Percentiles rank a stretch among this genome's conserved stretches.
Evolutionary conservation across 2,888 invertebrate genomes (phyloP).

Genomic region (Hirudinaria manillensis): DNA sequence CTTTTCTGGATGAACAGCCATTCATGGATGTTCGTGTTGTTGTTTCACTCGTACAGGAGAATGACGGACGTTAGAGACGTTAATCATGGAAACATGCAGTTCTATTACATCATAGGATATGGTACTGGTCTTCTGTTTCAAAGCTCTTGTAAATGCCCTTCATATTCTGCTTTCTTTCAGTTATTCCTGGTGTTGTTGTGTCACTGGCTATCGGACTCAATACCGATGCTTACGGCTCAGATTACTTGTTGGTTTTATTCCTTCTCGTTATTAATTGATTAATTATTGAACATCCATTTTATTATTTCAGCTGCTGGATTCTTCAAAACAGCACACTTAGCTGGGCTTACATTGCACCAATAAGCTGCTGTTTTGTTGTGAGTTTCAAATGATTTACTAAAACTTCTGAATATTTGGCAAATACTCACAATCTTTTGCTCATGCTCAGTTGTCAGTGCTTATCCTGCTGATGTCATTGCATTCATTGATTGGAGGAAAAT

Average conservation of each 20-base stretch:
- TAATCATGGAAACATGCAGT: slow-evolving; percentile 85
- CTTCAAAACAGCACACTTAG: slow-evolving; percentile 79
- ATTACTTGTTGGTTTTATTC: slow-evolving; percentile 66
- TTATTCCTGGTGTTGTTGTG: slow-evolving; percentile 75
- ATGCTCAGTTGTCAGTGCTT: slow-evolving; percentile 62
- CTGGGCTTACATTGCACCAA: slow-evolving; percentile 90
- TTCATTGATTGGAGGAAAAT: slow-evolving; percentile 60
- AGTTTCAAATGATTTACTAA: slow-evolving; percentile 36
- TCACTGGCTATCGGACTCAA: slow-evolving; percentile 84
- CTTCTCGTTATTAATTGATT: not conserved
- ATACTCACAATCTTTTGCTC: not conserved
- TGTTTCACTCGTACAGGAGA: slow-evolving; percentile 76
- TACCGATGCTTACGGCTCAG: slow-evolving; percentile 91
- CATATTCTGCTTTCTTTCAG: slow-evolving; percentile 41
- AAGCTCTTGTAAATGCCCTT: not conserved
- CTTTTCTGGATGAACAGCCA: slow-evolving; percentile 64
- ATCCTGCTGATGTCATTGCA: slow-evolving; percentile 77
- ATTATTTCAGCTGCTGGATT: slow-evolving; percentile 76
- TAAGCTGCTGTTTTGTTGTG: slow-evolving; percentile 70
- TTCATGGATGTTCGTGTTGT: slow-evolving; percentile 67
- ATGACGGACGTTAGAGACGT: slow-evolving; percentile 90
- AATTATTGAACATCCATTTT: not conserved
- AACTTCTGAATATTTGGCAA: not conserved
- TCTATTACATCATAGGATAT: slow-evolving; percentile 61
- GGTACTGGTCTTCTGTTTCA: slow-evolving; percentile 19